A percentile compares a stretch with the other conserved stretches of the same genome.
These are phyloP conservation scores for Hemithea aestivaria DNA, from an alignment of 2,888 invertebrate genomes.

Conservation along the genomic window DNA sequence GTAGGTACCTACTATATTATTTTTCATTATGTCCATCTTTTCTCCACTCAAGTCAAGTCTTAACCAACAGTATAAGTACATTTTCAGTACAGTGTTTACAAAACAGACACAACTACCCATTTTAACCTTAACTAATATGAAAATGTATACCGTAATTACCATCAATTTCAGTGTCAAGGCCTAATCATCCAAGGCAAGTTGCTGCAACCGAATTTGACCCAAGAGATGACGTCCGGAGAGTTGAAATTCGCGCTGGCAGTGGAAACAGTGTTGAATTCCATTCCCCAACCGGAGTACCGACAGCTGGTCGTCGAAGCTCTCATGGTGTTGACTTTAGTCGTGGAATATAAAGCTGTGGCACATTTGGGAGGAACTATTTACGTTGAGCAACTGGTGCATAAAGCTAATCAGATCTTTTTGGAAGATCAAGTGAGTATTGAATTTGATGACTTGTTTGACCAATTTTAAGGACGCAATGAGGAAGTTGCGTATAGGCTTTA, in stretches of 20 bases:
- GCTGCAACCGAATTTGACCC: slow-evolving; percentile 94
- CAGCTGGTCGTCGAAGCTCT: slow-evolving; percentile 98
- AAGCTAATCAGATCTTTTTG: slow-evolving; percentile 96
- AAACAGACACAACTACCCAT: no score
- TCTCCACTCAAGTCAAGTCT: no score
- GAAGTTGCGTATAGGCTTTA: no score
- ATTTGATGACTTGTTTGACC: no score
- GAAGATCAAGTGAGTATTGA: slow-evolving; percentile 90
- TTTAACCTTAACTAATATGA: no score
- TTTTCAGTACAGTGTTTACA: no score
- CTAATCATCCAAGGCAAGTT: slow-evolving; percentile 94
- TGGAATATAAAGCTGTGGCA: slow-evolving; percentile 90
- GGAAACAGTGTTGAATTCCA: slow-evolving; percentile 96
- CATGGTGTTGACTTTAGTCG: slow-evolving; percentile 95
- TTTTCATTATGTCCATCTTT: no score
- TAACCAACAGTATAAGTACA: no score
- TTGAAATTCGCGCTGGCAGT: slow-evolving; percentile 98
- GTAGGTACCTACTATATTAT: no score
- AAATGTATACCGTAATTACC: no score
- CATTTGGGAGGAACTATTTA: slow-evolving; percentile 89
- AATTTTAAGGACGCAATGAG: no score
- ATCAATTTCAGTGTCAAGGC: slow-evolving; percentile 92
- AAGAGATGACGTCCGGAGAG: slow-evolving; percentile 99
- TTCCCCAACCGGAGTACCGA: slow-evolving; percentile 98
- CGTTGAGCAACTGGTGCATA: slow-evolving; percentile 95